Base-by-base conservation (phyloP, 2,797 vertebrate species). In the Pipistrellus kuhlii region DNA sequence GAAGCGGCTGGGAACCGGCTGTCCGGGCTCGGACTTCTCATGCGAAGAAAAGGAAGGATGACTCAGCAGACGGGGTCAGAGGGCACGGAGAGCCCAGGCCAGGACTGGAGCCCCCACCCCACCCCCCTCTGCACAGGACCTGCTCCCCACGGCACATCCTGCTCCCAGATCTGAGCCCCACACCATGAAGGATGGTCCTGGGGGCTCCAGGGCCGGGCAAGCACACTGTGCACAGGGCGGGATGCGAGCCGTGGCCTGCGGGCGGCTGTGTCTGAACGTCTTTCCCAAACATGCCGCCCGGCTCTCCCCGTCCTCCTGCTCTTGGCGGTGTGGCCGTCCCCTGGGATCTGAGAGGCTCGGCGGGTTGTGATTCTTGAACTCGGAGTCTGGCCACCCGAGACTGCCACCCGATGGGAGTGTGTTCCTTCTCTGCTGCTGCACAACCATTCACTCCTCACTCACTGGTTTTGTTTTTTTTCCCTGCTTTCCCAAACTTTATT, bases 341-440 rank as follows among this genome's bases (percentile, higher is more conserved):
- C 77, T 25, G 35, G 80, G 38, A 25, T 13, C 38, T 25, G 57
- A 38, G 51, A 41, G 38, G 62, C 13, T 25, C 35, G 21, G 66
- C 11, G 8, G 20, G 30, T 2, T 3, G 27, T 51, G 44, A 68
- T 14, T 75, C 82, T 77, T 2, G 6, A 10, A 11, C 62, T 32
- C 6, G 32, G 62, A 18, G 35, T 57, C 32, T 35, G 72, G 10
- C 11, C 10, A 20, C 71, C 53, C 17, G 25, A 30, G 51, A 25
- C 78, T 15, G 23, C 64, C 3, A 9, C 14, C 3, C n/a, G 5
- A n/a, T 8, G 59, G 3, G 48, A 11, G 6, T 7, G 17, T 23
- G 4, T 14, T 4, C 2, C 14, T 7, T 11, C 3, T 0, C 32
- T 30, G 4, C 15, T 18, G 14, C 51, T 7, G 44, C 1, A 0